Conservation (phyloP, 2,113 vertebrate species). For the Zapornia atra region DNA sequence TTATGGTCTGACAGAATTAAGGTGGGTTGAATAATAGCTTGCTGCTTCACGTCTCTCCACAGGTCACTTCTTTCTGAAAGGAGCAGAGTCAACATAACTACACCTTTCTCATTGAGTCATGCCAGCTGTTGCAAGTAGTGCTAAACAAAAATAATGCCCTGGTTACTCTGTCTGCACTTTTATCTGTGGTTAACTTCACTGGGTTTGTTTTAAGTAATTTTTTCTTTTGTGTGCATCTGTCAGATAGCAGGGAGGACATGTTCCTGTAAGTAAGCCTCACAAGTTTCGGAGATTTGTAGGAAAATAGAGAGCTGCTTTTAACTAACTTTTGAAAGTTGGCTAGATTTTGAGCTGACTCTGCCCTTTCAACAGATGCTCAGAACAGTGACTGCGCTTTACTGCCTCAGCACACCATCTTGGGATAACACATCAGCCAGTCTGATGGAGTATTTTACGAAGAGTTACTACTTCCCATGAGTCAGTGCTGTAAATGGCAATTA, state of each 20-base stretch:
- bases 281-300: neutral
- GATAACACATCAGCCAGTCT: neutral
- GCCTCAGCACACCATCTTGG: neutral
- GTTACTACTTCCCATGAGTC: neutral
- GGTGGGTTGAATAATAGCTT: neutral
- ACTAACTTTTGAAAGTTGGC: neutral
- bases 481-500: neutral
- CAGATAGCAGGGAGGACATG: neutral
- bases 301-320: neutral
- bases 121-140: neutral
- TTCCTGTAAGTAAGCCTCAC: neutral
- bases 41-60: neutral
- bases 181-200: neutral
- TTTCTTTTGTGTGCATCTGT: neutral
- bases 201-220: neutral
- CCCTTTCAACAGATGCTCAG: neutral
- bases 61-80: neutral
- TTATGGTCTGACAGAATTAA: neutral
- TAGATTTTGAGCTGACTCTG: slow-evolving; percentile 4
- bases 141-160: neutral
- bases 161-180: neutral
- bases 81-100: neutral
- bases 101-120: neutral
- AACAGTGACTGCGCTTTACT: neutral
- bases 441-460: neutral